Evolutionary conservation across 2,113 vertebrate genomes (phyloP).

Genomic region (Brevimyrus niger): DNA sequence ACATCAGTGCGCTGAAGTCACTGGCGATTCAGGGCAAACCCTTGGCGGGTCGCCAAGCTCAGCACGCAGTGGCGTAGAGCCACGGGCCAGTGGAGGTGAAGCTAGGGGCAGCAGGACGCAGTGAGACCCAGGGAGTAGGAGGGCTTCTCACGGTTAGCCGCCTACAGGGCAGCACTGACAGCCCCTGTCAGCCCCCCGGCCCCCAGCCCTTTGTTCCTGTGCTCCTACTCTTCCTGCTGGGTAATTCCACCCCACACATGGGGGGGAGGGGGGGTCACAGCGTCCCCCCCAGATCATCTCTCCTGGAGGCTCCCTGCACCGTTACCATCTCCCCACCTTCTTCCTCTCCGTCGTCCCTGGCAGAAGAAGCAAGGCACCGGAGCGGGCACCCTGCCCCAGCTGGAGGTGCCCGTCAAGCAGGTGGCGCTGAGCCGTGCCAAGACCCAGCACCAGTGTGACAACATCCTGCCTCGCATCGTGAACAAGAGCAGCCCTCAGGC

Average conservation of each 20-base stretch:
- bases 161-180: constrained; percentile 38
- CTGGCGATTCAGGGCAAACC: neutral
- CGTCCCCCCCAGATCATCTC: neutral
- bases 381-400: constrained; percentile 62
- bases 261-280: neutral
- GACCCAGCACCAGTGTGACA: constrained; percentile 54
- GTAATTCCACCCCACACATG: constrained; percentile 56
- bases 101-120: constrained; percentile 39
- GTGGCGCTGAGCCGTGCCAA: constrained; percentile 57
- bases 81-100: constrained; percentile 30
- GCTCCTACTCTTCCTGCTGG: constrained; percentile 34
- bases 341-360: constrained; percentile 22
- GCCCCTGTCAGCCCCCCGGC: constrained; percentile 38
- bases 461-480: constrained; percentile 66
- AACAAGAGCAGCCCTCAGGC: constrained; percentile 58
- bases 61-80: neutral
- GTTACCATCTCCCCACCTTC: neutral
- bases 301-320: neutral
- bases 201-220: constrained; percentile 45
- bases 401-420: constrained; percentile 67
- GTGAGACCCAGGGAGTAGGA: constrained; percentile 40
- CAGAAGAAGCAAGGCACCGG: constrained; percentile 59
- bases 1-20: neutral
- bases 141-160: constrained; percentile 32
- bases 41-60: neutral